Conservation (phyloP, 2,113 vertebrate genomes). For the Sorex araneus region DNA sequence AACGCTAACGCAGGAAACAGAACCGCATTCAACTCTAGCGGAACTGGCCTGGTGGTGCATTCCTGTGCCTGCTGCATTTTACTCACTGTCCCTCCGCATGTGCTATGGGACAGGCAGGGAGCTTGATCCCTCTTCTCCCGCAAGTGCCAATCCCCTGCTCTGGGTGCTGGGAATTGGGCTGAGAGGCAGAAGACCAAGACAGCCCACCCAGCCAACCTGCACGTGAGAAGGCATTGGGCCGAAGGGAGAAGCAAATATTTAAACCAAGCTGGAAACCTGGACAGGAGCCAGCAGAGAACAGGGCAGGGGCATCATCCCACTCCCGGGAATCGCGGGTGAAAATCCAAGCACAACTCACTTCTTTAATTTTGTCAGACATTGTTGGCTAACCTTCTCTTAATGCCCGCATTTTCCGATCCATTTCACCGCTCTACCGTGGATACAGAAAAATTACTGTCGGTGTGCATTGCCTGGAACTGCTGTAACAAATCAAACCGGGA, state of each 20-base stretch:
- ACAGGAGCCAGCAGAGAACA: background rate
- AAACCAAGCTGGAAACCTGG: background rate
- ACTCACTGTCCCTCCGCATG: background rate
- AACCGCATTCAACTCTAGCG: too few relatives aligned
- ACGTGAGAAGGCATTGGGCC: background rate
- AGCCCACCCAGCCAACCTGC: background rate
- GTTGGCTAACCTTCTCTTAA: conserved; percentile 20
- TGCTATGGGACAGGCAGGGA: background rate
- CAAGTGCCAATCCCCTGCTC: background rate
- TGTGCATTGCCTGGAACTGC: background rate
- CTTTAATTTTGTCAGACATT: background rate
- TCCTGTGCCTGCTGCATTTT: background rate
- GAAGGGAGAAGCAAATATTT: background rate
- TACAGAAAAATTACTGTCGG: background rate
- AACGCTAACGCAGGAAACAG: background rate
- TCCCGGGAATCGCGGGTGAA: too few relatives aligned
- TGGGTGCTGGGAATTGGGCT: background rate
- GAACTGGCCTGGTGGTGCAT: background rate
- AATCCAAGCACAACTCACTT: background rate
- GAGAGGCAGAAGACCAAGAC: background rate
- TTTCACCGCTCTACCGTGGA: background rate
- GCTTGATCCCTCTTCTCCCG: too few relatives aligned
- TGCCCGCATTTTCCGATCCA: background rate
- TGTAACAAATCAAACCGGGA: background rate
- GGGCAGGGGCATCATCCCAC: too few relatives aligned